phyloP scores from a whole-genome alignment of 2,113 vertebrate species.

The Petroica traversi region DNA sequence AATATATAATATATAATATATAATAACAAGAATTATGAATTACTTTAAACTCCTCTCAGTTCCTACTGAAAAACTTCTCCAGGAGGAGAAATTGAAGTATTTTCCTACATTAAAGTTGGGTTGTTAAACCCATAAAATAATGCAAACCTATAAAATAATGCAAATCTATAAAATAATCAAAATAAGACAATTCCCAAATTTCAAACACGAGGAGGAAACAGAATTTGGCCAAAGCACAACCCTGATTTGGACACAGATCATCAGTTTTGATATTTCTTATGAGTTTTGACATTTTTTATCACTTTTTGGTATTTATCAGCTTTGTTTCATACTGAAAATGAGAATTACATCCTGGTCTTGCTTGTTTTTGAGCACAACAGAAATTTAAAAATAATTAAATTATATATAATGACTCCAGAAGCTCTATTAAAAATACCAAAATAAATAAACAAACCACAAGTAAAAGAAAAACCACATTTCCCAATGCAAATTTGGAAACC shows the following conservation, averaged over 20 bases:
- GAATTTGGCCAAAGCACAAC: neutral
- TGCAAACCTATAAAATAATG: rapidly evolving
- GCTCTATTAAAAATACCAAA: neutral
- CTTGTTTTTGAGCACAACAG: neutral
- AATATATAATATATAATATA: too few species aligned
- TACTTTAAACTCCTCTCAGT: neutral
- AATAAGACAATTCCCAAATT: neutral
- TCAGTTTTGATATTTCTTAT: neutral
- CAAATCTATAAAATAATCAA: neutral
- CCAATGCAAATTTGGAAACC: neutral
- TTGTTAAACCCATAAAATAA: neutral
- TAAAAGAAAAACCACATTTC: neutral
- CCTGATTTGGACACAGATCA: neutral
- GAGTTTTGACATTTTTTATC: neutral
- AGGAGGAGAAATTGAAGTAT: neutral
- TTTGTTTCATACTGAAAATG: neutral
- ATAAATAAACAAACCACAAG: neutral
- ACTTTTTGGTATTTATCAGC: neutral
- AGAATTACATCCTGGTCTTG: rapidly evolving
- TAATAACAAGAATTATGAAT: neutral
- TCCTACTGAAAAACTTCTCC: neutral
- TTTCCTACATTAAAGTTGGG: rapidly evolving
- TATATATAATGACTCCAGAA: neutral
- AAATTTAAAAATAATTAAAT: neutral
- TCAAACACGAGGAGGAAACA: rapidly evolving